These are phyloP conservation scores for Crematogaster levior DNA, from an alignment of 2,888 invertebrate species.

Conservation along the genomic window DNA sequence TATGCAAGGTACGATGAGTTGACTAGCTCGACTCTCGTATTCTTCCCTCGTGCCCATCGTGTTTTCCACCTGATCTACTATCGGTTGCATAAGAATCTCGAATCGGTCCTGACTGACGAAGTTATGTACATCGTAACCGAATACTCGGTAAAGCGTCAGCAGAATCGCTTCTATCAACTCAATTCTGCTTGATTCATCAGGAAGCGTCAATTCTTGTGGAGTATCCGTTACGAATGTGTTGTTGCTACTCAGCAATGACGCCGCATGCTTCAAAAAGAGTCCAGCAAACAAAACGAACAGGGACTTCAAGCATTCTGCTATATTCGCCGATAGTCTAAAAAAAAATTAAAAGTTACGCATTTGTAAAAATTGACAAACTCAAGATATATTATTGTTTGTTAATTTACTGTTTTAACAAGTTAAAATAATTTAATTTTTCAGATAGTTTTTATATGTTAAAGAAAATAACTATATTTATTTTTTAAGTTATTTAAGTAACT, in stretches of 20 bases:
- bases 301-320: constrained; percentile 94
- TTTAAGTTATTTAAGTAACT: neutral
- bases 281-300: constrained; percentile 96
- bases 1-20: constrained; percentile 92
- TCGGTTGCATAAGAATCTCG: constrained; percentile 93
- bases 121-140: constrained; percentile 93
- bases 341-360: constrained; percentile 20
- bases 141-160: constrained; percentile 91
- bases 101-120: constrained; percentile 95
- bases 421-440: neutral
- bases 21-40: constrained; percentile 88
- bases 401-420: neutral
- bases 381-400: neutral
- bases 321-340: constrained; percentile 90
- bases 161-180: constrained; percentile 90
- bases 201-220: constrained; percentile 87
- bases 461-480: neutral
- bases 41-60: constrained; percentile 88
- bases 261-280: constrained; percentile 93
- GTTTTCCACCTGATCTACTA: constrained; percentile 96
- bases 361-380: neutral
- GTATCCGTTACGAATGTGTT: constrained; percentile 88
- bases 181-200: constrained; percentile 79
- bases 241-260: constrained; percentile 90
- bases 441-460: neutral